Evolutionary conservation across 2,888 invertebrate species (phyloP).

Genomic region (Monochamus alternatus): DNA sequence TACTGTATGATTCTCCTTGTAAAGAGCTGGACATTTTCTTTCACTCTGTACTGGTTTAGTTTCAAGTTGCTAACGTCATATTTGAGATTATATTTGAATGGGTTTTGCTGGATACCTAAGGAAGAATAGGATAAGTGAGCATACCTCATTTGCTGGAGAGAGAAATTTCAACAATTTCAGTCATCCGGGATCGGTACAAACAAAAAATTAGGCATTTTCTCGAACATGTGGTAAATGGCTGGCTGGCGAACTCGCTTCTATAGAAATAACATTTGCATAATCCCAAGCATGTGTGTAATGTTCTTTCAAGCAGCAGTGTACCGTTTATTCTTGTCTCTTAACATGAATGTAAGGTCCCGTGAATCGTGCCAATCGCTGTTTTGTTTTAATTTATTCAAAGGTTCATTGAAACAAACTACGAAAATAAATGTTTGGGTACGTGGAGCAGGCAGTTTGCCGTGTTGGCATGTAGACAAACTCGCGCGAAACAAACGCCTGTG

Average conservation of each 20-base stretch:
- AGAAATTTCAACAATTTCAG: slow-evolving; percentile 1
- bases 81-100: too few relatives aligned
- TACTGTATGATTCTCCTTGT: too few relatives aligned
- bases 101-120: too few relatives aligned
- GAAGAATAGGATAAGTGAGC: too few relatives aligned
- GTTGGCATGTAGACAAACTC: slow-evolving; percentile 42
- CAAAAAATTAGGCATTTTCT: slow-evolving; percentile 4
- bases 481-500: slow-evolving; percentile 11
- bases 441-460: slow-evolving; percentile 34
- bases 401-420: slow-evolving; percentile 66
- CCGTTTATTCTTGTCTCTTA: slow-evolving; percentile 56
- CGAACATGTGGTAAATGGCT: slow-evolving; percentile 8
- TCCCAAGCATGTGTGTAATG: slow-evolving; percentile 62
- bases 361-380: slow-evolving; percentile 65
- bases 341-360: slow-evolving; percentile 60
- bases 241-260: neutral
- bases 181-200: neutral
- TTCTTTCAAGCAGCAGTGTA: slow-evolving; percentile 59
- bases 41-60: too few relatives aligned
- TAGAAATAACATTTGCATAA: slow-evolving; percentile 59
- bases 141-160: neutral
- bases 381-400: slow-evolving; percentile 66
- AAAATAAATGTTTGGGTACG: slow-evolving; percentile 50
- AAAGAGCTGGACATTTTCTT: too few relatives aligned
- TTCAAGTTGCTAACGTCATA: too few relatives aligned